phyloP scores from a whole-genome alignment of 1,140 invertebrate genomes.

The Drosophila subobscura region DNA sequence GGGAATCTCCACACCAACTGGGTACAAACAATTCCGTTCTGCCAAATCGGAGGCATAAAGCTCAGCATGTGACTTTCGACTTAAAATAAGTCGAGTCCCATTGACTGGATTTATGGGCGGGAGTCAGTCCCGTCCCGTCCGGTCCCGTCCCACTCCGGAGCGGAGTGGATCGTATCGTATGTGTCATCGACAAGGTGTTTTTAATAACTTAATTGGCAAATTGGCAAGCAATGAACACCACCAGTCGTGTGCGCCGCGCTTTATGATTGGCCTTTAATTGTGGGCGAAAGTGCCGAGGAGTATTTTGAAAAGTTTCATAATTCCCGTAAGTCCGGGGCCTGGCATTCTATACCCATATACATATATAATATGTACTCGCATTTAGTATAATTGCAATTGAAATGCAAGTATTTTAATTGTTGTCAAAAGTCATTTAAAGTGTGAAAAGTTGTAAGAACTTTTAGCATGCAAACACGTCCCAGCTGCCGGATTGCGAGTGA shows the following conservation, averaged over 20 bases:
- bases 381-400: slow-evolving; percentile 16
- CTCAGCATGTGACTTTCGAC: slow-evolving; percentile 38
- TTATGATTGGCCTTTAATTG: slow-evolving; percentile 31
- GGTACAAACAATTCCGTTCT: not conserved
- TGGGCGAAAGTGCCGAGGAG: slow-evolving; percentile 37
- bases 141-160: slow-evolving; percentile 12
- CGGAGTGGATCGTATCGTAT: slow-evolving; percentile 6
- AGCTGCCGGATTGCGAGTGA: slow-evolving; percentile 7
- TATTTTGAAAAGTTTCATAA: slow-evolving; percentile 51
- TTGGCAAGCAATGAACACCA: slow-evolving; percentile 7
- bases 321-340: slow-evolving; percentile 11
- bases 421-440: slow-evolving; percentile 58
- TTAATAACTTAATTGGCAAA: slow-evolving; percentile 55
- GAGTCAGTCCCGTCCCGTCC: slow-evolving; percentile 25
- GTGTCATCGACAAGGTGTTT: slow-evolving; percentile 41
- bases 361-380: slow-evolving; percentile 1
- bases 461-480: slow-evolving; percentile 36
- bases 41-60: slow-evolving; percentile 26
- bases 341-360: slow-evolving; percentile 28
- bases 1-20: slow-evolving; percentile 30
- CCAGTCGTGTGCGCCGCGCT: slow-evolving; percentile 49
- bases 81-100: slow-evolving; percentile 20
- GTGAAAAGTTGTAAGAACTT: slow-evolving; percentile 64
- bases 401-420: slow-evolving; percentile 33
- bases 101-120: slow-evolving; percentile 34